These are phyloP conservation scores for Gallirallus australis DNA, from an alignment of 2,797 vertebrate genomes.

Conservation along the genomic window DNA sequence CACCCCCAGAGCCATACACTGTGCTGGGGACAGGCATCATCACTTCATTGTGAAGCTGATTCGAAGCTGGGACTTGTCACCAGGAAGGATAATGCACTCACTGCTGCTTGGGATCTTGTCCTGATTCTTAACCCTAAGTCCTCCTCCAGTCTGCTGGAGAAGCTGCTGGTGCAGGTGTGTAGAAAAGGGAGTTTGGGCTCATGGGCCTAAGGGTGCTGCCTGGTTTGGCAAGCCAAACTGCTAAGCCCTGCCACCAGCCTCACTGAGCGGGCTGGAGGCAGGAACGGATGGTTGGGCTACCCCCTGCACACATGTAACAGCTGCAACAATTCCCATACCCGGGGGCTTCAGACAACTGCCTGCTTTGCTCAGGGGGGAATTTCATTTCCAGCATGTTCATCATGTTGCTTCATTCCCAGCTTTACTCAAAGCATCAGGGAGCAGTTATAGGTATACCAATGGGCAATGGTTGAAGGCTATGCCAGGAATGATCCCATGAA, in stretches of 20 bases:
- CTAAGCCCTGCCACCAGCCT: accelerated
- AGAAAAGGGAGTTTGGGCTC: not conserved
- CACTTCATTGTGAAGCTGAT: not conserved
- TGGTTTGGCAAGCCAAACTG: not conserved
- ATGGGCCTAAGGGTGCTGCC: not conserved
- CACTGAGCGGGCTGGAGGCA: accelerated
- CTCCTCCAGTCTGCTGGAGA: not conserved
- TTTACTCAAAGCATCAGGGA: not conserved
- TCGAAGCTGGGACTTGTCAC: not conserved
- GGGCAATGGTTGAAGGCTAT: accelerated
- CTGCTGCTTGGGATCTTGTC: not conserved
- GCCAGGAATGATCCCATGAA: not conserved
- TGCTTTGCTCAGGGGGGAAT: not conserved
- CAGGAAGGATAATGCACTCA: not conserved
- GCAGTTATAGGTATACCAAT: accelerated
- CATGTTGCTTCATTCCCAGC: not conserved
- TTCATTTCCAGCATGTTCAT: not conserved
- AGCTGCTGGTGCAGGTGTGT: not conserved
- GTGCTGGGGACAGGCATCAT: accelerated
- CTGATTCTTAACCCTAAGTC: too few species aligned
- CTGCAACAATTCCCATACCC: not conserved
- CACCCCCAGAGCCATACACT: accelerated
- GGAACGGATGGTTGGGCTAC: not conserved
- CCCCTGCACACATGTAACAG: not conserved
- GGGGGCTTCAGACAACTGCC: not conserved